A percentile compares a stretch with the other conserved stretches of the same genome.
These are phyloP conservation scores for Drosophila ezoana DNA, from an alignment of 2,888 invertebrate species.

Conservation along the genomic window DNA sequence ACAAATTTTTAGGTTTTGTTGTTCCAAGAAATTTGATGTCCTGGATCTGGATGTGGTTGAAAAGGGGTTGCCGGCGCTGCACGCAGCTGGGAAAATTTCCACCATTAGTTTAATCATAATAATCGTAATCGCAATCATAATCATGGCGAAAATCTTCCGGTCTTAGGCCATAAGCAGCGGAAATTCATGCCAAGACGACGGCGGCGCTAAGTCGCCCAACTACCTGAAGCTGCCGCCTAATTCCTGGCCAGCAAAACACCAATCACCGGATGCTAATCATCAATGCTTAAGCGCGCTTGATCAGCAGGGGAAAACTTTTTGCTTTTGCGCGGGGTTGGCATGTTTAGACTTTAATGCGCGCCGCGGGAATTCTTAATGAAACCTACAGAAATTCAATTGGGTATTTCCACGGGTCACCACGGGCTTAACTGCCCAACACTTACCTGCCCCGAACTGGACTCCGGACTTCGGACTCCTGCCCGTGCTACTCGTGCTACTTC, in stretches of 20 bases:
- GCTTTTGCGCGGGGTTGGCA: conserved; percentile 65
- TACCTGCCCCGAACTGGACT: conserved; percentile 56
- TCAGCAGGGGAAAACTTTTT: conserved; percentile 64
- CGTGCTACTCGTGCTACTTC: conserved; percentile 35
- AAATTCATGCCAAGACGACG: conserved; percentile 58
- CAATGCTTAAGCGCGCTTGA: conserved; percentile 61
- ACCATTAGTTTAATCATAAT: conserved; percentile 70
- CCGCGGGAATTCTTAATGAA: conserved; percentile 79
- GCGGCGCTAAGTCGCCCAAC: conserved; percentile 66
- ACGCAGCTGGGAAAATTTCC: conserved; percentile 66
- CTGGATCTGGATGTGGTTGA: conserved; percentile 5
- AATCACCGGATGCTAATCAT: conserved; percentile 74
- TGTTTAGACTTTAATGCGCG: conserved; percentile 80
- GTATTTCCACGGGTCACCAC: conserved; percentile 59
- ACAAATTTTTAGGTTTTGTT: conserved; percentile 56
- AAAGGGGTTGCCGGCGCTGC: conserved; percentile 30
- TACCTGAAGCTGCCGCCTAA: conserved; percentile 37
- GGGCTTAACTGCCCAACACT: conserved; percentile 24
- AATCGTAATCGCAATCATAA: conserved; percentile 75
- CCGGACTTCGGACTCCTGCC: conserved; percentile 22
- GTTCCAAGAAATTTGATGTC: conserved; percentile 49
- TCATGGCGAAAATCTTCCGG: conserved; percentile 75
- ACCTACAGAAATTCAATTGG: conserved; percentile 40
- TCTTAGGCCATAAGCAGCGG: conserved; percentile 68
- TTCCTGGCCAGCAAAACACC: conserved; percentile 30